Base-by-base conservation (phyloP, 2,888 invertebrate genomes). In the Sphaeridia pumilis region DNA sequence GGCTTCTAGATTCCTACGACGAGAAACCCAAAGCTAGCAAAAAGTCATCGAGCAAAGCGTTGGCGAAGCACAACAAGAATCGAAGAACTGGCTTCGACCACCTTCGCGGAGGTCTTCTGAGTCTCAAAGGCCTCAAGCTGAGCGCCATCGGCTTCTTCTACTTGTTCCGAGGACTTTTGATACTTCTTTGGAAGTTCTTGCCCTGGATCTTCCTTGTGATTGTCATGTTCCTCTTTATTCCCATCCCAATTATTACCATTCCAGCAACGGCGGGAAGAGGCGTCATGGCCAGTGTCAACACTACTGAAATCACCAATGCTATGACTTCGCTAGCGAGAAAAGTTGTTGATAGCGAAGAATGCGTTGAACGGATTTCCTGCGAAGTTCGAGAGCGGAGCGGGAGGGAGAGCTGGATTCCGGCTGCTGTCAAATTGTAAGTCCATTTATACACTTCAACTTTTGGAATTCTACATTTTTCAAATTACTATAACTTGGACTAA, bases 341-440 rank as follows among this genome's bases (percentile, higher is more conserved):
- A 21, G 36, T 53, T 12, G 24, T 34, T 10, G 26, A 34, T 4
- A 48, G 53, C 21, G 53, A 43, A 21, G 25, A 53, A 22, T 53
- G 53, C 17, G 44, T 53, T 10, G 53, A 53, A 38, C 47, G 53
- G 44, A 53, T 53, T 28, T 47, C 53, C 17, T 53, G 53, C 36
- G 53, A 53, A 35, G 25, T 53, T 24, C 22, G 52, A 17, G 28
- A 46, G 10, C 31, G 42, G 38, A 52, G 46, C 41, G 38, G 20
- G 5, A n/a, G n/a, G n/a, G 46, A 52, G 12, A 47, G 41, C 10
- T 52, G 52, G 52, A 21, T 52, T 20, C 46, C 46, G n/a, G 2
- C 46, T 14, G 35, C 46, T 3, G 17, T 52, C 2, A 52, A 52
- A 47, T 41, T 52, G 52, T 46, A 52, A 45, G 51, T 10, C 25